Conservation (phyloP, 1,140 invertebrate genomes). For the Rhopalosiphum maidis region DNA sequence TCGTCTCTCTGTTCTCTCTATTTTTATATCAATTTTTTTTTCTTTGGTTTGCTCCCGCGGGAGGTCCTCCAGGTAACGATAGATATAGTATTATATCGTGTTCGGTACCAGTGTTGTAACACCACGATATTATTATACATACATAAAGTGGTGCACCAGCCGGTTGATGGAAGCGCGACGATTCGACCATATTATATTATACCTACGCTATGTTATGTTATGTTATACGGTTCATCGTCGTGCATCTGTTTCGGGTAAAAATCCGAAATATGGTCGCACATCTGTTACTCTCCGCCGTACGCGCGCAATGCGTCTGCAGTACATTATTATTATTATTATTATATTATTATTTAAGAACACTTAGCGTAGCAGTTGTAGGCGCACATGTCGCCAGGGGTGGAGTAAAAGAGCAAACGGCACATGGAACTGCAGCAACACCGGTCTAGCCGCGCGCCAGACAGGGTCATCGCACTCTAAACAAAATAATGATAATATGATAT, state of each 20-base stretch:
- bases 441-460: neutral
- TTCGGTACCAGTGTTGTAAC: neutral
- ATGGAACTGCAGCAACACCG: neutral
- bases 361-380: slow-evolving; percentile 6
- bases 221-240: slow-evolving; percentile 2
- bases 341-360: slow-evolving; percentile 1
- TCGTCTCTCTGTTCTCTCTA: neutral
- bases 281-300: neutral
- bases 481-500: neutral
- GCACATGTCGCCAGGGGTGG: neutral
- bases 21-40: neutral
- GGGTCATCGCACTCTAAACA: neutral
- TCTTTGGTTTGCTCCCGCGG: neutral
- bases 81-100: neutral
- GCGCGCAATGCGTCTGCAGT: neutral
- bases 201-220: neutral
- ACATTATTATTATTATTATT: slow-evolving; percentile 5
- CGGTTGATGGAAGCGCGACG: slow-evolving; percentile 23
- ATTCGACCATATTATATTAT: neutral
- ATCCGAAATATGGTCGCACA: slow-evolving; percentile 25
- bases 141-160: neutral
- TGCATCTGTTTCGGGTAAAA: slow-evolving; percentile 36
- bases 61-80: neutral
- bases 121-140: neutral
- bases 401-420: slow-evolving; percentile 5